Conservation (phyloP, 2,888 invertebrate genomes). For the Laothoe populi region DNA sequence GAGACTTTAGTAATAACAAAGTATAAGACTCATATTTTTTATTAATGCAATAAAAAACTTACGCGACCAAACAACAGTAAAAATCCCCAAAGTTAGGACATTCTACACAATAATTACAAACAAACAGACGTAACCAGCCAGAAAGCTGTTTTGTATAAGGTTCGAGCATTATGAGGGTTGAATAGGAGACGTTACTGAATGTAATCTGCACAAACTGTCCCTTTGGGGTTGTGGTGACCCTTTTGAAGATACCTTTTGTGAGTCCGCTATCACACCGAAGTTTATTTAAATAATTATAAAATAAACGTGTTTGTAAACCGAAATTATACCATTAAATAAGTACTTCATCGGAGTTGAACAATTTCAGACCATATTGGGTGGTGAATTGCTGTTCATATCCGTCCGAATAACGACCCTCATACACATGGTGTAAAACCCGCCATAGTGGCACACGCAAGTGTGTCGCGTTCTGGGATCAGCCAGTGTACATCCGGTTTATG, state of each 20-base stretch:
- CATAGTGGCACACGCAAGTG: no score
- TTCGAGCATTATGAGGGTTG: constrained; percentile 28
- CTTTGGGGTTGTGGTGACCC: constrained; percentile 27
- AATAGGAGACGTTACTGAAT: constrained; percentile 29
- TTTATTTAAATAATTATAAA: no score
- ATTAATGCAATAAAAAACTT: constrained; percentile 21
- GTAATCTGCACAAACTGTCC: constrained; percentile 29
- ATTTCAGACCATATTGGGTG: no score
- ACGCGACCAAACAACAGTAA: constrained; percentile 2
- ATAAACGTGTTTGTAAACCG: no score
- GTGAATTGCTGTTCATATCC: no score
- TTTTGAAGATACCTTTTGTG: constrained; percentile 26
- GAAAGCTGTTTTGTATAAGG: constrained; percentile 24
- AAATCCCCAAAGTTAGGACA: constrained; percentile 14
- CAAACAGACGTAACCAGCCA: constrained; percentile 13
- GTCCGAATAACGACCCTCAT: no score
- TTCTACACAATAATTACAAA: constrained; percentile 24
- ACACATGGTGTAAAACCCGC: no score
- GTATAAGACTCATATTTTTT: not conserved
- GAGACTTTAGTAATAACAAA: constrained; percentile 10
- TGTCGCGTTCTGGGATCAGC: no score
- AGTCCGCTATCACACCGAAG: constrained; percentile 19
- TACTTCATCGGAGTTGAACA: no score
- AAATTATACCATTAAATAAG: no score
- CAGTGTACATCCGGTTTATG: no score